Base-by-base conservation (phyloP, 2,113 vertebrate species). In the Peromyscus polionotus region DNA sequence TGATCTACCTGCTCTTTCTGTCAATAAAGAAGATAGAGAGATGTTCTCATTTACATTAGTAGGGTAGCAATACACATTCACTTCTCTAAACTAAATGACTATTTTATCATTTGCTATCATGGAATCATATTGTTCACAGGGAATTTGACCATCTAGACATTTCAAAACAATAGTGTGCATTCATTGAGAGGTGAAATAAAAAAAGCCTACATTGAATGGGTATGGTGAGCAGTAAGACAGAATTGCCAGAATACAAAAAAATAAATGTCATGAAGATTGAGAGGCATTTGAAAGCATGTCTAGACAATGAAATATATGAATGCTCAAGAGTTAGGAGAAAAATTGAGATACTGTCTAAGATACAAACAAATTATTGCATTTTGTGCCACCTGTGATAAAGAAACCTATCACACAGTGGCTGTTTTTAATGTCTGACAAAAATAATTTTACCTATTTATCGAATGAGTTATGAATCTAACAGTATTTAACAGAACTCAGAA, bases 121-220 rank as follows among this genome's bases (percentile, higher is more conserved):
- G 2, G 61, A 59, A 48, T 16, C 5, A 20, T 17, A 59, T 42
- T 85, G 7, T 63, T 72, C 77, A 89, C 42, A 93, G 63, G 39
- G 31, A 93, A 92, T 86, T n/a, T 93, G 36, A 31, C 57, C 57
- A 88, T n/a, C 33, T 84, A 72, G 13, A 86, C 57, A 72, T 77
- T 95, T 61, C 2, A 88, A 61, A 83, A 75, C 57, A 76, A 45
- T 45, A 51, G 45, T 39, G 16, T 6, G 20, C 9, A 45, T 83
- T 26, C 14, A 79, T 48, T 79, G 67, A 20, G 79, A 95, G 13
- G 9, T 77, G 48, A 59, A 59, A 19, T 61, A 83, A 88, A 61
- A 45, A 90, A 12, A n/a, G 45, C 7, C 24, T 57, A 84, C n/a
- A 54, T 36, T 65, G 42, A 84, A 3, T 83, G 7, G 20, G 65